Evolutionary conservation across 2,113 vertebrate genomes (phyloP), one percentile per base, ranked within the genome.

Genomic region (Anolis carolinensis): DNA sequence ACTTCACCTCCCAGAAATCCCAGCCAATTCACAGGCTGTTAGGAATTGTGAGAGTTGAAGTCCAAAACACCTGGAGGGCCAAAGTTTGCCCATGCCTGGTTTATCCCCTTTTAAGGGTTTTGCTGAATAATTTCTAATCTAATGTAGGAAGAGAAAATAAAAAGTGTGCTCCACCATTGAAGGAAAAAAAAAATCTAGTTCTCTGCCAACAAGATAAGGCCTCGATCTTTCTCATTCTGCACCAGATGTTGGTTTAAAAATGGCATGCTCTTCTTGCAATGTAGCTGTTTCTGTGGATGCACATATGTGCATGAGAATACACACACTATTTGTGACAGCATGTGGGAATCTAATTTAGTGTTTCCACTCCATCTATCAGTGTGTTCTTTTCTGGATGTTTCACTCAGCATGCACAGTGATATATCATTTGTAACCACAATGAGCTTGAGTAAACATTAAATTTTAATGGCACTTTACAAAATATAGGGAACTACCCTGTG

Each of bases 391-490:
- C 70, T 59, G 36, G 39, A 82, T 63, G 50, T 89, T 90, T 82
- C 79, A 81, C 27, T 73, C 44, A 34, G 81, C 48, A 30, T 32
- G 30, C 18, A 67, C 48, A 34, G n/a, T 73, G 36, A 23, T 79
- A 14, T 72, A 59, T 44, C 63, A 62, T 59, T 80, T 86, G 70
- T 30, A 79, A 62, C 18, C 23, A 59, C 77, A 76, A 79, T 5
- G 0, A 86, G 79, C 27, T 34, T 23, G 1, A 75, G 67, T 82
- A 79, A 90, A 89, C 82, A 86, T 84, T 89, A 80, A 90, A 94
- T 83, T 34, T 68, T 88, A 77, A 86, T 79, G 59, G 18, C 48
- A 30, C 11, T 87, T 82, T 9, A 77, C 70, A 59, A 77, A 27
- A n/a, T 21, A 63, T 79, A 83, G 27, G 48, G 86, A 73, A 90